Evolutionary conservation across 2,797 vertebrate genomes (phyloP).

Genomic region (Ispidina picta): DNA sequence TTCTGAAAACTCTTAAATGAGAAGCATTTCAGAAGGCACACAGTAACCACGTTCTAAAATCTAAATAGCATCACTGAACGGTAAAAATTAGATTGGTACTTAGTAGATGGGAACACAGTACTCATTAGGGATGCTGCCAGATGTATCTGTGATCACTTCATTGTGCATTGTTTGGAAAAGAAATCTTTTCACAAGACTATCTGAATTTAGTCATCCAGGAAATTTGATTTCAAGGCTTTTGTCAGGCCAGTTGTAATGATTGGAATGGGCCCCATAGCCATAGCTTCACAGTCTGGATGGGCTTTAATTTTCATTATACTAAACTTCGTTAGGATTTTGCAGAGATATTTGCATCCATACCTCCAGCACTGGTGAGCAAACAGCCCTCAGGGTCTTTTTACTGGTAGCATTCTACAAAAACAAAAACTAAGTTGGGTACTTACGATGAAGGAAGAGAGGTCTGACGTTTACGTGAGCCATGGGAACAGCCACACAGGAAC

Average conservation of each 20-base stretch:
- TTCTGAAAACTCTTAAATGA: neutral
- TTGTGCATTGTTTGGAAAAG: conserved; percentile 11
- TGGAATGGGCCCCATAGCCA: neutral
- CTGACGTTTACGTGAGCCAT: neutral
- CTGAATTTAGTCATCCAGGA: conserved; percentile 16
- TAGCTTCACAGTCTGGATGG: neutral
- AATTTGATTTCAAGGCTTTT: conserved; percentile 13
- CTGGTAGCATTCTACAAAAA: neutral
- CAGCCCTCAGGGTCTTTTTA: neutral
- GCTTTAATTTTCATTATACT: neutral
- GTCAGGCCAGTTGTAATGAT: neutral
- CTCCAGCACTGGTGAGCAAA: neutral
- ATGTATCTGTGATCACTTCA: neutral
- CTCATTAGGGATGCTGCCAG: conserved; percentile 11
- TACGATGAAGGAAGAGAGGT: neutral
- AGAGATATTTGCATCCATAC: neutral
- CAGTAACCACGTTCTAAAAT: neutral
- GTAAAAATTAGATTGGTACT: neutral
- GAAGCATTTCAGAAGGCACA: neutral
- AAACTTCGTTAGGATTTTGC: neutral
- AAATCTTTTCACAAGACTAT: neutral
- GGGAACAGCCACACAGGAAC: neutral
- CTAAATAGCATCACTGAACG: neutral
- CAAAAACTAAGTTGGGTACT: neutral
- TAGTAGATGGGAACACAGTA: neutral